Evolutionary conservation across 2,888 invertebrate species (phyloP).

Genomic region (Eledona agricola): DNA sequence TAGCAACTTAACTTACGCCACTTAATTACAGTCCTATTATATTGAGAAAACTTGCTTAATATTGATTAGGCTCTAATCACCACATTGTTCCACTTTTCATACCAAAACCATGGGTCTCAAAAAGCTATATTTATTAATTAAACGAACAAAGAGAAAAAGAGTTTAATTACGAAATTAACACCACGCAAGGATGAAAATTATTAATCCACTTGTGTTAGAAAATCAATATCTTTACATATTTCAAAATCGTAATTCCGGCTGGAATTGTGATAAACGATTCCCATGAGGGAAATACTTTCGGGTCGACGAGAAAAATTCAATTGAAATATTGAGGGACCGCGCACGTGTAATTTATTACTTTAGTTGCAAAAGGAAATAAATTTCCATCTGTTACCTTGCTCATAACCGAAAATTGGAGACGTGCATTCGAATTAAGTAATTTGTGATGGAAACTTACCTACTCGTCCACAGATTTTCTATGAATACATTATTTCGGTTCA

Average conservation of each 20-base stretch:
- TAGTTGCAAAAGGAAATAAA: too few species aligned
- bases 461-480: too few species aligned
- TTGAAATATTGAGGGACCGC: conserved; percentile 8
- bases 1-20: too few species aligned
- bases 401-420: too few species aligned
- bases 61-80: conserved; percentile 19
- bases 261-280: conserved; percentile 11
- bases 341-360: conserved; percentile 13
- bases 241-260: conserved; percentile 8
- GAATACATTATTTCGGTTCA: too few species aligned
- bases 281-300: conserved; percentile 4
- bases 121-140: not conserved
- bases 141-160: not conserved
- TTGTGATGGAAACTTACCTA: too few species aligned
- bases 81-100: conserved; percentile 15
- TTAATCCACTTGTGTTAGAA: conserved; percentile 1
- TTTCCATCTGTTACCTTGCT: too few species aligned
- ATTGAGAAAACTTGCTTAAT: conserved; percentile 13
- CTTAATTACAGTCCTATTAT: too few species aligned
- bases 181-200: not conserved
- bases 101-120: conserved; percentile 16
- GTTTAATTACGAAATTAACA: conserved; percentile 1
- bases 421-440: too few species aligned
- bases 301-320: conserved; percentile 15
- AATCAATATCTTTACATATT: conserved; percentile 22